Conservation (phyloP, 2,113 vertebrate species). For the Hemibagrus wyckioides region DNA sequence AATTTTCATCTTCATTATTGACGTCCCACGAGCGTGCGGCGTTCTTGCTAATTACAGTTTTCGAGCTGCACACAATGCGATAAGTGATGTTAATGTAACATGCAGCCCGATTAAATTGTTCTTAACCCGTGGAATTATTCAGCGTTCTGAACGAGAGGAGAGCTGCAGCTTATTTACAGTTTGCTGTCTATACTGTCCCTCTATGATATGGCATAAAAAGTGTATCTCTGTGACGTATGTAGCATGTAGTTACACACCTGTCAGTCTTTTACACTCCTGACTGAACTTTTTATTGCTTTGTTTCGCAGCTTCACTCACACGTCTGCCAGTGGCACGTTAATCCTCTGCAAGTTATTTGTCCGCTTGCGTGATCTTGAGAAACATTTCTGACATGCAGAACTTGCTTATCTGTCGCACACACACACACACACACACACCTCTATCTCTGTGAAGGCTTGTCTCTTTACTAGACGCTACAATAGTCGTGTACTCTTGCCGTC, state of each 20-base stretch:
- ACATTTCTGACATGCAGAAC: neutral
- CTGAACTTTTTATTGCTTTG: neutral
- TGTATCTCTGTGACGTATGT: neutral
- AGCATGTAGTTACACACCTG: neutral
- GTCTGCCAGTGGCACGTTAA: neutral
- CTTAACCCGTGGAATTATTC: conserved; percentile 52
- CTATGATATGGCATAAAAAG: neutral
- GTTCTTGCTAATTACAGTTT: conserved; percentile 39
- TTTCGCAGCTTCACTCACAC: neutral
- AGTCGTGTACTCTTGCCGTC: neutral
- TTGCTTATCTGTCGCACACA: neutral
- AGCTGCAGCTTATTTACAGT: conserved; percentile 6
- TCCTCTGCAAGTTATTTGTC: neutral
- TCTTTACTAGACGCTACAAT: neutral
- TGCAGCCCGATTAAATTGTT: conserved; percentile 44
- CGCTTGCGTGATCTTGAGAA: neutral
- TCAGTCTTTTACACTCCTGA: neutral
- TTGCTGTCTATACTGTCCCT: conserved; percentile 11
- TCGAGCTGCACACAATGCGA: conserved; percentile 36
- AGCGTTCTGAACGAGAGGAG: neutral
- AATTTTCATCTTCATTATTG: conserved; percentile 9
- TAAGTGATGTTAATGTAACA: conserved; percentile 47
- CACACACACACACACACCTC: neutral
- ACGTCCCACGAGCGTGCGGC: conserved; percentile 7
- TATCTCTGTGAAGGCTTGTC: neutral